Evolutionary conservation across 2,888 invertebrate species (phyloP), one percentile per base, ranked within the genome.

Genomic region (Mactromeris polynyma): DNA sequence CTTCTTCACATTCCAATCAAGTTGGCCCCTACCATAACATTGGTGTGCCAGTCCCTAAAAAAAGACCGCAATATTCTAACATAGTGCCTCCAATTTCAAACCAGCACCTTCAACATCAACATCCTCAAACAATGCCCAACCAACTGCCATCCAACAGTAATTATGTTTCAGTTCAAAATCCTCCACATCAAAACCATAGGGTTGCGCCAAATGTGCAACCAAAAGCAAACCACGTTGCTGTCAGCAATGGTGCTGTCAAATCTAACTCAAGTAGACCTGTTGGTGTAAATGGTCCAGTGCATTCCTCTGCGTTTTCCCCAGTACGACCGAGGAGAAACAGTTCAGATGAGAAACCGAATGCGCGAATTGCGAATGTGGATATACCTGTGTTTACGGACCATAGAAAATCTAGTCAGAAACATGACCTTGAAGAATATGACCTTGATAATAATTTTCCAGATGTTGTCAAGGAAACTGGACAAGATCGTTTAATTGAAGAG

Each of bases 381-480:
- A 89, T 94, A 64, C 93, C 93, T 51, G 88, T 94, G 38, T 94
- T 91, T 79, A 92, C 91, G 73, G 91, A 90, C 38, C 79, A 86
- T 54, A 87, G 84, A 38, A 86, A 90, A 83, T 93, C 93, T 84
- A 93, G 94, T 81, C 90, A 92, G 38, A 90, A 87, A 87, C 88
- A 84, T 42, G 94, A 95, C 42, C 51, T 77, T 26, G 95, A 95
- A 90, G 95, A 95, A 87, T 96, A 95, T 84, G 95, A 95, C 87
- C 89, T 95, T 51, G 95, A 96, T 85, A 93, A 98, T 96, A 95
- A 95, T 85, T 95, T 95, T 80, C 94, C 95, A 7, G 94, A 94
- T 87, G 87, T 93, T 78, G 91, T 88, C 73, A 92, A 89, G 80
- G 93, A 92, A 81, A 91, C 91, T 3, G 91, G 91, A 77, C 91